Evolutionary conservation across 2,888 invertebrate species (phyloP), one percentile per base, ranked within the genome.

Genomic region (Clepsis dumicolana): DNA sequence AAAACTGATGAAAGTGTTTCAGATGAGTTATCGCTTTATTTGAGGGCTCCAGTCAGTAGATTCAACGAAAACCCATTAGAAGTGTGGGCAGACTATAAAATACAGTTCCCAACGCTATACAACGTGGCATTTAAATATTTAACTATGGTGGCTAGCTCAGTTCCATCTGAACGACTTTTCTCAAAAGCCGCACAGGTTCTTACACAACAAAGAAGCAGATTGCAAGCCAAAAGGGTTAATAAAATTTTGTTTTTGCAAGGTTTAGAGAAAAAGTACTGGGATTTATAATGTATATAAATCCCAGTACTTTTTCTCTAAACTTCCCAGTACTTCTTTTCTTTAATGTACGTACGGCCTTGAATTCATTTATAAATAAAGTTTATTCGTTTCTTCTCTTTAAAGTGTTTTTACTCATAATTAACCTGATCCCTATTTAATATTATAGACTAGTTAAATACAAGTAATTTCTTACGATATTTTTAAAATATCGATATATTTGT

Each of bases 401-500:
- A n/a, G n/a, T n/a, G n/a, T n/a, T n/a, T n/a, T n/a, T n/a, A n/a
- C n/a, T n/a, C n/a, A n/a, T n/a, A n/a, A 35, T 35, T 12, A 35
- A 35, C 35, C 35, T 35, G n/a, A n/a, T 35, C 35, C 64, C 70
- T 72, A 61, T 70, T n/a, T 68, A 69, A 69, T 70, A 69, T 67
- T 70, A 66, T 29, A 69, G 65, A 70, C 41, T 70, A 70, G 56
- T 70, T 70, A 53, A 63, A 68, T 71, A 71, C 63, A 50, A 54
- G 32, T 38, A 70, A 70, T 70, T 57, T 38, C 70, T 69, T 70
- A 69, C 65, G 50, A 69, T 65, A 71, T 60, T n/a, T 69, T 12
- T 0, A 72, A 72, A 71, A 74, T 72, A 74, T 74, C 73, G 73
- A 73, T 75, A 71, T 73, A 72, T 72, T 65, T 71, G 52, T 62